Evolutionary conservation across 2,888 invertebrate species (phyloP), one percentile per base, ranked within the genome.

Genomic region (Rhopalosiphum nymphaeae): DNA sequence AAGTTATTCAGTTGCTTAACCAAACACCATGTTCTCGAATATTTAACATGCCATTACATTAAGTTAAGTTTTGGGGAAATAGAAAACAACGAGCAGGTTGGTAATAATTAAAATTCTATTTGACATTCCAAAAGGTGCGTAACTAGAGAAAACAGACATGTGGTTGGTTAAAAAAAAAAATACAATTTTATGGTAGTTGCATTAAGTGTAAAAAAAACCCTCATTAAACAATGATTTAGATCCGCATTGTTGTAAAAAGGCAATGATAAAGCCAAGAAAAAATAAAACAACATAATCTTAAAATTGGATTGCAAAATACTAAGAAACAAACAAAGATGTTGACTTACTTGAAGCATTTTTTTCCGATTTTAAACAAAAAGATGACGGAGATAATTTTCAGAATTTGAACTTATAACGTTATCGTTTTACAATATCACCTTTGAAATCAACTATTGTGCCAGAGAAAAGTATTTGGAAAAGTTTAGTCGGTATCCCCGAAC

Each of bases 1-100:
- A 85, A 91, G 85, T 86, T 91, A 91, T 91, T 91, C 86, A 36
- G n/a, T 78, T 25, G 44, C 46, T 46, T 57, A 42, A 46, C 57
- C 46, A 92, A 67, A 92, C 67, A 49, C 42, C 10, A 10, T 67
- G 67, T 49, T 88, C 42, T 87, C 87, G 67, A 92, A 92, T 87
- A 53, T 87, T 92, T 92, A 53, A 29, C 49, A n/a, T 88, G 29
- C 61, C 92, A 49, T 53, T 92, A 87, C 42, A 92, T 88, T 86
- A 9, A 49, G 57, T 84, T 84, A 56, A 53, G 56, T 67, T 88
- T 88, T 3, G 49, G 7, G 10, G 67, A 53, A 49, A 88, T 87
- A 67, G 36, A 53, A 88, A 88, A 42, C 42, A 61, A 67, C 25
- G 78, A 36, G 78, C 36, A 78, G 46, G 61, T 44, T 26, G 42